These are phyloP conservation scores for Montipora capitata DNA, from an alignment of 92 coral and sea anemone species.

Conservation along the genomic window DNA sequence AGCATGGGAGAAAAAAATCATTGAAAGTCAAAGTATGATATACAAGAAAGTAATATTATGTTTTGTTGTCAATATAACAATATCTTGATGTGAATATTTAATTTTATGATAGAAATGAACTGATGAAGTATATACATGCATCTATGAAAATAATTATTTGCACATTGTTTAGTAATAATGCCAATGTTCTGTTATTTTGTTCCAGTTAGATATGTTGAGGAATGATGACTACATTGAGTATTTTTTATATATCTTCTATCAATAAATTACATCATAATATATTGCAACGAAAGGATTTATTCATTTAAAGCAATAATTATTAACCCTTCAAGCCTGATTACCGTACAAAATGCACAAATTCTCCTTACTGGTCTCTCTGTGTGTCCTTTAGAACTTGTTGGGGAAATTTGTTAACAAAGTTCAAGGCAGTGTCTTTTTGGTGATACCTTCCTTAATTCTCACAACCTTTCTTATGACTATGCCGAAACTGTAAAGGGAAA, in stretches of 20 bases:
- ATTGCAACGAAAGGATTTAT: conserved; percentile 15
- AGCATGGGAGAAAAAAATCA: not conserved
- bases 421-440: no score
- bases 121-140: conserved; percentile 24
- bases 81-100: not conserved
- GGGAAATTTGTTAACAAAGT: not conserved
- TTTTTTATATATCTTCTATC: conserved; percentile 5
- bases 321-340: conserved; percentile 17
- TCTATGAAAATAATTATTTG: conserved; percentile 28
- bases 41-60: conserved; percentile 17
- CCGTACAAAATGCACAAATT: conserved; percentile 14
- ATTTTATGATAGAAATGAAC: conserved; percentile 29
- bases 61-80: not conserved
- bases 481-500: not conserved
- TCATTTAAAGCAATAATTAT: conserved; percentile 2
- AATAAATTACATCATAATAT: conserved; percentile 2
- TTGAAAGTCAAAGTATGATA: conserved; percentile 19
- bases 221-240: conserved; percentile 31
- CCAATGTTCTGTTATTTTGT: conserved; percentile 36
- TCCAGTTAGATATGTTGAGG: conserved; percentile 35
- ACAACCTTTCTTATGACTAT: conserved; percentile 16
- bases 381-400: conserved; percentile 17
- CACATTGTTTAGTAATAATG: conserved; percentile 24
- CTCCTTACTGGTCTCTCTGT: conserved; percentile 17
- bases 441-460: conserved; percentile 12